phyloP scores from a whole-genome alignment of 1,140 invertebrate species.

The Bombus soroeensis region DNA sequence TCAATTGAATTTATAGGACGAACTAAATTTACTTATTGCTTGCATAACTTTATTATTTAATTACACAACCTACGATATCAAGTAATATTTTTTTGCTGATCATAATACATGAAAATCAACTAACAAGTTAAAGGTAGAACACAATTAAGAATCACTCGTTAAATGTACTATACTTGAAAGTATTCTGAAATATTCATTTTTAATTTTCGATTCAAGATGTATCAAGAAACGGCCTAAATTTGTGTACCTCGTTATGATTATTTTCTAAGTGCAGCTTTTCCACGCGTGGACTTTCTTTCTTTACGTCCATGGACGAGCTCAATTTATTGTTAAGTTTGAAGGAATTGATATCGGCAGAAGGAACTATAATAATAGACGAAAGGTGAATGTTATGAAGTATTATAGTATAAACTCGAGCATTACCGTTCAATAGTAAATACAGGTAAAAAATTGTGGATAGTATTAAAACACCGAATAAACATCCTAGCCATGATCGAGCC shows the following conservation, averaged over 20 bases:
- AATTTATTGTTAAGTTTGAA: constrained; percentile 40
- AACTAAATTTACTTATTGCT: too few species aligned
- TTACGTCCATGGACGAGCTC: background rate
- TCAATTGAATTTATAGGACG: too few species aligned
- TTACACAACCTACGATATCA: too few species aligned
- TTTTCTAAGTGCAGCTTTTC: constrained; percentile 34
- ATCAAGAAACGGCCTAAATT: background rate
- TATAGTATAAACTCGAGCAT: constrained; percentile 21
- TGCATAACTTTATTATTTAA: too few species aligned
- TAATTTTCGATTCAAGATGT: background rate
- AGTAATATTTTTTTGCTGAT: too few species aligned
- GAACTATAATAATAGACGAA: constrained; percentile 56
- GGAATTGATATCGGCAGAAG: constrained; percentile 51
- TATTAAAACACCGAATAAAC: constrained; percentile 71
- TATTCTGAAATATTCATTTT: background rate
- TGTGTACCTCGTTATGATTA: constrained; percentile 54
- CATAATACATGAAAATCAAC: too few species aligned
- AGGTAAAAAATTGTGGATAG: constrained; percentile 74
- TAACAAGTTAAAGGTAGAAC: too few species aligned
- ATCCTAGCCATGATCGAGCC: constrained; percentile 79
- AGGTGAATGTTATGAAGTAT: constrained; percentile 6
- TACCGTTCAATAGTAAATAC: constrained; percentile 77
- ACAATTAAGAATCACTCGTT: too few species aligned
- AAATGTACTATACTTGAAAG: too few species aligned
- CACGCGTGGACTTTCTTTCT: constrained; percentile 26